Evolutionary conservation across 2,888 invertebrate genomes (phyloP), one percentile per base, ranked within the genome.

Genomic region (Synergus japonicus): DNA sequence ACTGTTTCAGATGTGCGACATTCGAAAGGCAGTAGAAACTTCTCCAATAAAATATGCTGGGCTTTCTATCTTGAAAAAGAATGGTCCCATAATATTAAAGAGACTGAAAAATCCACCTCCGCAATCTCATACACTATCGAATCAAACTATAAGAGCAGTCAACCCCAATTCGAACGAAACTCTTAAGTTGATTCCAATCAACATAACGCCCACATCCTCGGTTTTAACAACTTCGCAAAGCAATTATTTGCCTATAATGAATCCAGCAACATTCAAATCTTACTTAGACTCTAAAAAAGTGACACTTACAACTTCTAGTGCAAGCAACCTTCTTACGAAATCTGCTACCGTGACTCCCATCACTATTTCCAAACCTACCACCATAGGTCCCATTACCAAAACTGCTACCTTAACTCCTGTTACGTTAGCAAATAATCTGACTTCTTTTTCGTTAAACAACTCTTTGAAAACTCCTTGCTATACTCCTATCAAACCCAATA

Each of bases 111-210:
- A 63, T 8, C 60, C 77, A 18, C 65, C 79, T 8, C 15, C n/a
- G 4, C 64, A 76, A 2, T 78, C 82, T 15, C 60, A 65, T 18
- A 29, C 64, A 1, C 37, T 78, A 18, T 79, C 83, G 2, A 78
- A 80, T 8, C 81, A 85, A 69, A 80, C 82, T 0, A 83, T 83
- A 0, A 78, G 83, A 12, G 76, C 83, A 1, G 81, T 82, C 4
- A 84, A 79, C 63, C 22, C 54, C 76, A 77, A 69, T 22, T 81
- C 84, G 0, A 84, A 85, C 2, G 89, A 89, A 46, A 82, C 85
- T 0, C 76, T 89, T 10, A 88, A 88, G 64, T 29, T 90, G 13
- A 86, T 88, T 9, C 94, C 93, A 0, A 46, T 88, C 4, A 82
- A 76, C 2, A 67, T 81, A n/a, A 78, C 81, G 2, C 15, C 83